phyloP scores from a whole-genome alignment of 1,140 invertebrate species.

The Halictus rubicundus region DNA sequence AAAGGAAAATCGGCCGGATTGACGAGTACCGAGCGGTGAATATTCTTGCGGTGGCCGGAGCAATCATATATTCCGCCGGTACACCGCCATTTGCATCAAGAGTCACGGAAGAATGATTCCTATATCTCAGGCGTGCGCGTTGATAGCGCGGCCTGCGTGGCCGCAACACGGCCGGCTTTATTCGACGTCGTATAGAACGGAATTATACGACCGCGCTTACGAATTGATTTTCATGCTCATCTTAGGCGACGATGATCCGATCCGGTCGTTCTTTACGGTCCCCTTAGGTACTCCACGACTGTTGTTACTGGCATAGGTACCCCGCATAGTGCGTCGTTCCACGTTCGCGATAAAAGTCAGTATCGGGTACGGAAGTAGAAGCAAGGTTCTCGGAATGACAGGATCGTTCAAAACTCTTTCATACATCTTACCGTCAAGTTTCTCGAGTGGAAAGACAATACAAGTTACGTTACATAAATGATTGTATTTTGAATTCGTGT shows the following conservation, averaged over 20 bases:
- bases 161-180: conserved; percentile 21
- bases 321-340: too few relatives aligned
- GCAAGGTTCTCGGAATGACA: too few relatives aligned
- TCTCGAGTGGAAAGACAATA: too few relatives aligned
- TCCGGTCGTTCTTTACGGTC: background rate
- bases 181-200: conserved; percentile 39
- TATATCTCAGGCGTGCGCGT: conserved; percentile 23
- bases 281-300: background rate
- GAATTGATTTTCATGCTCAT: conserved; percentile 50
- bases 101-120: conserved; percentile 60
- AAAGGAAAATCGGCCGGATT: conserved; percentile 29
- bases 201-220: conserved; percentile 16
- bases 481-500: too few relatives aligned
- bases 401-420: too few relatives aligned
- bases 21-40: conserved; percentile 19
- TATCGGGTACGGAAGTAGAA: too few relatives aligned
- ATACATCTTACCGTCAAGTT: too few relatives aligned
- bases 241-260: conserved; percentile 33
- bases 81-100: conserved; percentile 52
- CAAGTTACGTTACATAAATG: too few relatives aligned
- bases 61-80: conserved; percentile 42
- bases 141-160: background rate
- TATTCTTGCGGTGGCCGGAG: conserved; percentile 4
- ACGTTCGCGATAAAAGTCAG: too few relatives aligned
- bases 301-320: too few relatives aligned